These are phyloP conservation scores for Percopsis omiscomaycus DNA, from an alignment of 2,797 vertebrate genomes.

Conservation along the genomic window DNA sequence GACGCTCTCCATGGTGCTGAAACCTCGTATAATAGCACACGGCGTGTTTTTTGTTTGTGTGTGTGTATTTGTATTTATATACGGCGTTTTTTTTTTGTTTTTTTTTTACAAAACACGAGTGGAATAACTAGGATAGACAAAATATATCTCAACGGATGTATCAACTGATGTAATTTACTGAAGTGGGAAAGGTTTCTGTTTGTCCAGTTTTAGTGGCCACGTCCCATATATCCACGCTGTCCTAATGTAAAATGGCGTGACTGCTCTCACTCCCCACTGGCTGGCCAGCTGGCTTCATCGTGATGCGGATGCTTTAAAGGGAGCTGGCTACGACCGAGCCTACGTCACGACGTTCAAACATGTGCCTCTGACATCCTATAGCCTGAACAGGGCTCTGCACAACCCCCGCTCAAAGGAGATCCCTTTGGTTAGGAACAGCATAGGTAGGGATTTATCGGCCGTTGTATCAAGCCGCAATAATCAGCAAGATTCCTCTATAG, in stretches of 20 bases:
- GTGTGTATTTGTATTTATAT: too few relatives aligned
- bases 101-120: too few relatives aligned
- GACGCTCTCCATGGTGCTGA: conserved; percentile 69
- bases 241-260: conserved; percentile 22
- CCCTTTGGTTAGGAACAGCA: conserved; percentile 54
- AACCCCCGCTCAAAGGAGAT: conserved; percentile 65
- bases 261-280: neutral
- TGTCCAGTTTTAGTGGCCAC: neutral
- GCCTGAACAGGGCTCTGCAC: conserved; percentile 54
- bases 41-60: neutral
- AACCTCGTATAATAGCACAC: neutral
- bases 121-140: too few relatives aligned
- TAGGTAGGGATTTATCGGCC: conserved; percentile 45
- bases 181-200: neutral
- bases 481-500: conserved; percentile 22
- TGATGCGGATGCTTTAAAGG: conserved; percentile 60
- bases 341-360: conserved; percentile 68
- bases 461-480: conserved; percentile 32
- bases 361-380: conserved; percentile 62
- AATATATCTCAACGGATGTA: too few relatives aligned
- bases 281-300: neutral
- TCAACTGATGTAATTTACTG: neutral
- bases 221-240: neutral
- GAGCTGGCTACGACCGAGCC: conserved; percentile 29
- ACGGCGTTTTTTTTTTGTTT: too few relatives aligned